Conservation (phyloP, 2,888 invertebrate genomes). For the Drosophila mimica region DNA sequence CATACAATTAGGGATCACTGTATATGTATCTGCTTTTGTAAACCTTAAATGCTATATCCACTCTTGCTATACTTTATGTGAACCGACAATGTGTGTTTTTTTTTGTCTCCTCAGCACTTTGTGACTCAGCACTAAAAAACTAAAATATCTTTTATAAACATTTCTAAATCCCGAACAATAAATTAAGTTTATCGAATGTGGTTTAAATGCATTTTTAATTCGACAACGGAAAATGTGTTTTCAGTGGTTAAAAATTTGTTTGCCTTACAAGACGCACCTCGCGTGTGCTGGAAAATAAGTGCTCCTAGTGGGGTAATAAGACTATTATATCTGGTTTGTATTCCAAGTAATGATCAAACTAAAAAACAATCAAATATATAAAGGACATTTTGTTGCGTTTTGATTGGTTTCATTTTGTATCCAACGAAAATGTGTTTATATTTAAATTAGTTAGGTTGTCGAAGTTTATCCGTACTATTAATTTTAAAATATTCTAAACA, state of each 20-base stretch:
- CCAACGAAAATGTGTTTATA: not conserved
- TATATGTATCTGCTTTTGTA: conserved; percentile 59
- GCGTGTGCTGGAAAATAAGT: conserved; percentile 6
- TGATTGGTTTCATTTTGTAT: too few relatives aligned
- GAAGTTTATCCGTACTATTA: not conserved
- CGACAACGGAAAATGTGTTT: conserved; percentile 41
- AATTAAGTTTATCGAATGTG: conserved; percentile 73
- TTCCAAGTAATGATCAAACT: not conserved
- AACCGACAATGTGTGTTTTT: conserved; percentile 19
- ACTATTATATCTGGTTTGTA: conserved; percentile 7
- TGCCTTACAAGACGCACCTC: conserved; percentile 9
- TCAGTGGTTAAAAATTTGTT: not conserved
- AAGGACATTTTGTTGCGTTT: not conserved
- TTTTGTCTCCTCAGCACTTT: conserved; percentile 40
- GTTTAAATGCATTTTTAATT: conserved; percentile 34
- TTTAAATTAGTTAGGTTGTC: not conserved
- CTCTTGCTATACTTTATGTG: conserved; percentile 38
- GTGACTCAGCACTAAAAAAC: conserved; percentile 69
- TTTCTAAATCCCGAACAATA: conserved; percentile 69
- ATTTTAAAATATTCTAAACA: not conserved
- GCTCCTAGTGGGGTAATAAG: not conserved
- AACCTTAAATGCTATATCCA: conserved; percentile 56
- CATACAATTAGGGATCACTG: conserved; percentile 71
- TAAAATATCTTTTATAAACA: conserved; percentile 63
- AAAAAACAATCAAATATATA: not conserved